A percentile compares a stretch with the other conserved stretches of the same genome.
These are phyloP conservation scores for Chymomyza fuscimana DNA, from an alignment of 2,888 invertebrate genomes.

Conservation along the genomic window DNA sequence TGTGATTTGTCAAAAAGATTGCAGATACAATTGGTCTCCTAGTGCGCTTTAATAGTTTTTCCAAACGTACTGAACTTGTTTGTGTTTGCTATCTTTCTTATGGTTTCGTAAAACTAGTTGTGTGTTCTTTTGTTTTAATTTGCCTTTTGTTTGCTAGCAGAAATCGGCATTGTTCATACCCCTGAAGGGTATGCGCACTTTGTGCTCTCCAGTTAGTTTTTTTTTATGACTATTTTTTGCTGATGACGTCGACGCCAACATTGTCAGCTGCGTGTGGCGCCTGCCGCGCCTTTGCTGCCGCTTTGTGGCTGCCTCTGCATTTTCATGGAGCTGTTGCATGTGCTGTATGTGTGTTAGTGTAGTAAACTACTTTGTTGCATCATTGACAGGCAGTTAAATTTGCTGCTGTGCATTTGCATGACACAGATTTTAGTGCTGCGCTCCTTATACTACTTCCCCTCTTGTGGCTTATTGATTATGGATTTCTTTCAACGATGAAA, in stretches of 20 bases:
- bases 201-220: background rate
- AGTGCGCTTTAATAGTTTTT: too few relatives aligned
- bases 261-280: conserved; percentile 23
- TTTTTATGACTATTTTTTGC: conserved; percentile 31
- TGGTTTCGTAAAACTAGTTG: too few relatives aligned
- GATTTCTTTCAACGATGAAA: background rate
- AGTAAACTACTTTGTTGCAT: conserved; percentile 1
- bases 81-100: too few relatives aligned
- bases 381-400: background rate
- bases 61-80: too few relatives aligned
- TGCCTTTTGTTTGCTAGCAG: background rate
- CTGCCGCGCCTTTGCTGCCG: conserved; percentile 16
- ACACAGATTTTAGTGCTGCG: background rate
- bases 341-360: conserved; percentile 1
- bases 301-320: conserved; percentile 11
- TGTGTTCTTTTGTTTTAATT: background rate
- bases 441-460: too few relatives aligned
- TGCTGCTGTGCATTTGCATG: background rate
- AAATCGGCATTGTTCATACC: background rate
- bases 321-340: conserved; percentile 38
- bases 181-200: background rate
- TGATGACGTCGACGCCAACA: conserved; percentile 52
- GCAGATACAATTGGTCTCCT: too few relatives aligned
- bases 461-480: background rate
- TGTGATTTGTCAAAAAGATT: too few relatives aligned